phyloP scores from a whole-genome alignment of 1,140 invertebrate species.

The Caerostris extrusa region DNA sequence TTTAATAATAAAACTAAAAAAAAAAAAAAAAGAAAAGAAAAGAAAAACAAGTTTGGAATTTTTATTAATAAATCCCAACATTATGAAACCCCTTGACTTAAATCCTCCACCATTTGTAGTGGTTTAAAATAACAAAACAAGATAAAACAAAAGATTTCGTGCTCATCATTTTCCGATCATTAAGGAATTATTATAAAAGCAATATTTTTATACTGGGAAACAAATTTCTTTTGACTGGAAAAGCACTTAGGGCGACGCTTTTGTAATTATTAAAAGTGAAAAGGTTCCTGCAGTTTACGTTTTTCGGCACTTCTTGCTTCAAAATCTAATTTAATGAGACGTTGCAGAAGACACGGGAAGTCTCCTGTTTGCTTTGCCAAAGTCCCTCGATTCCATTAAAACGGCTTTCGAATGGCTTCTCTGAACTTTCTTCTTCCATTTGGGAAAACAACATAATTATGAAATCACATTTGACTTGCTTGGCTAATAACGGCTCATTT shows the following conservation, averaged over 20 bases:
- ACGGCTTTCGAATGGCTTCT: not conserved
- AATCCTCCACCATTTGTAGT: not conserved
- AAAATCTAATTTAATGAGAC: conserved; percentile 11
- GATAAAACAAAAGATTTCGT: not conserved
- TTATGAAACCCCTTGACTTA: too few species aligned
- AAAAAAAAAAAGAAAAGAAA: too few species aligned
- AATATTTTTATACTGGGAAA: not conserved
- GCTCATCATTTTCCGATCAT: not conserved
- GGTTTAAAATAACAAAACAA: not conserved
- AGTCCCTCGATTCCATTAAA: not conserved
- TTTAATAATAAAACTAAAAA: too few species aligned
- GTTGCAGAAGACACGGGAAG: not conserved
- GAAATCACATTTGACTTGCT: conserved; percentile 19
- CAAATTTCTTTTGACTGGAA: not conserved
- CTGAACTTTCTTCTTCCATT: not conserved
- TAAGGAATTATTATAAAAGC: too few species aligned
- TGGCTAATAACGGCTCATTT: not conserved
- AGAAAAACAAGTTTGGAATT: too few species aligned
- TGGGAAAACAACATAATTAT: not conserved
- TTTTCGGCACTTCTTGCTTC: not conserved
- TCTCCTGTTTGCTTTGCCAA: not conserved
- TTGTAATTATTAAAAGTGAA: not conserved
- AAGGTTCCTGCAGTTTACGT: not conserved
- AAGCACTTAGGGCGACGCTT: not conserved
- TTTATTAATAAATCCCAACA: too few species aligned